Base-by-base conservation (phyloP, 2,113 vertebrate species). In the Rana temporaria region DNA sequence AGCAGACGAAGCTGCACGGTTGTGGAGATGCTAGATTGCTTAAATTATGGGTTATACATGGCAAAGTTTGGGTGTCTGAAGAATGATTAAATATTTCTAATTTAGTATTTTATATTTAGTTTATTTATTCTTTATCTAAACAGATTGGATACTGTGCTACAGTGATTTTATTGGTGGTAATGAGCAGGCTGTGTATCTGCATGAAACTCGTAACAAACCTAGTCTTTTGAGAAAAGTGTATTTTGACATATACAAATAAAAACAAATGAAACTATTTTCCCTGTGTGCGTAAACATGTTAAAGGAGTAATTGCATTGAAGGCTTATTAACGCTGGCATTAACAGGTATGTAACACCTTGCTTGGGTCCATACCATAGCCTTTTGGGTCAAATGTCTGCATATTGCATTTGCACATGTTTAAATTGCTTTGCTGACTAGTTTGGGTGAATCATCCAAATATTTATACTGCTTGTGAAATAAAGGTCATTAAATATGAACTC, bases 181-280 rank as follows among this genome's bases (percentile, higher is more conserved):
- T 89, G 93, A 94, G 94, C 94, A 94, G 92, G 95, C 94, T 91
- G 93, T 95, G 92, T 93, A 94, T 94, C 91, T 93, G 92, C 93
- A 95, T 94, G 93, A 94, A 95, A 94, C 94, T 94, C 91, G 91
- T 93, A 93, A 91, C 93, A 94, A 95, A 93, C 91, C 91, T 90
- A 93, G 92, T 93, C 93, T 95, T 65, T 95, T 95, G 92, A 93
- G 92, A 94, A 91, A 95, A 95, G 89, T 93, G 94, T 95, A 95
- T 95, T 95, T 95, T 95, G 93, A 94, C 94, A 94, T 95, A 94
- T 93, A 94, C 93, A 92, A 95, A 95, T 95, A 95, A 95, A 82
- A 95, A 94, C 86, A 87, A 93, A 95, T 94, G 93, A 95, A 95
- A 92, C 90, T 93, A 93, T 94, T 92, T 94, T 94, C 90, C 91